These are phyloP conservation scores for Drosophila fuyamai DNA, from an alignment of 1,140 invertebrate species.

Conservation along the genomic window DNA sequence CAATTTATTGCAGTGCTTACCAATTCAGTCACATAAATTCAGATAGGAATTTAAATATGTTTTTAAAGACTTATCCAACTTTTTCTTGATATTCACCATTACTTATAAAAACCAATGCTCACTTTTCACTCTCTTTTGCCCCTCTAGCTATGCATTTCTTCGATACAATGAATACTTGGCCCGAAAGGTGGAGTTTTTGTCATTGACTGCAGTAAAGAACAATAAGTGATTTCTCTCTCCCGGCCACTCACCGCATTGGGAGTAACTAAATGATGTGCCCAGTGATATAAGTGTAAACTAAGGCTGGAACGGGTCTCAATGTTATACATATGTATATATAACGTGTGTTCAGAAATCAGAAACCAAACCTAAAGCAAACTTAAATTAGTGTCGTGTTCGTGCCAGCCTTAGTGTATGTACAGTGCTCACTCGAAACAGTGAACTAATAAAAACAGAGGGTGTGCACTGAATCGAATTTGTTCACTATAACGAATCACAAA, in stretches of 20 bases:
- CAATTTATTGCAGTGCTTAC: no score
- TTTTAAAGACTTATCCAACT: no score
- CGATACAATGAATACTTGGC: conserved; percentile 89
- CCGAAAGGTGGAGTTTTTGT: conserved; percentile 84
- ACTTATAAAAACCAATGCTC: not conserved
- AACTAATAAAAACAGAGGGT: conserved; percentile 2
- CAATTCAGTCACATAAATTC: no score
- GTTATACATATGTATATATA: conserved; percentile 62
- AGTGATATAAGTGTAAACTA: conserved; percentile 66
- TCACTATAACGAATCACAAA: conserved; percentile 11
- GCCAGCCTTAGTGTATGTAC: conserved; percentile 68
- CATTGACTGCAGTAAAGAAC: conserved; percentile 70
- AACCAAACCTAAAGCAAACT: conserved; percentile 20
- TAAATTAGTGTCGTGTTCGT: conserved; percentile 59
- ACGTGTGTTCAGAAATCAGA: conserved; percentile 64
- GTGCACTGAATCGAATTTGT: conserved; percentile 15
- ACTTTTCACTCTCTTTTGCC: not conserved
- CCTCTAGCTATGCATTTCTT: conserved; percentile 88
- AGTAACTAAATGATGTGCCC: conserved; percentile 37
- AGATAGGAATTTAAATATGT: no score
- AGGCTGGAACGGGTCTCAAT: conserved; percentile 52
- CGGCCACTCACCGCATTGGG: conserved; percentile 5
- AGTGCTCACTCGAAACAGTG: conserved; percentile 14
- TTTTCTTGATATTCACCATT: not conserved
- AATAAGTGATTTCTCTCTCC: conserved; percentile 63